Conservation (phyloP, 2,888 invertebrate genomes). For the Lithophane leautieri region DNA sequence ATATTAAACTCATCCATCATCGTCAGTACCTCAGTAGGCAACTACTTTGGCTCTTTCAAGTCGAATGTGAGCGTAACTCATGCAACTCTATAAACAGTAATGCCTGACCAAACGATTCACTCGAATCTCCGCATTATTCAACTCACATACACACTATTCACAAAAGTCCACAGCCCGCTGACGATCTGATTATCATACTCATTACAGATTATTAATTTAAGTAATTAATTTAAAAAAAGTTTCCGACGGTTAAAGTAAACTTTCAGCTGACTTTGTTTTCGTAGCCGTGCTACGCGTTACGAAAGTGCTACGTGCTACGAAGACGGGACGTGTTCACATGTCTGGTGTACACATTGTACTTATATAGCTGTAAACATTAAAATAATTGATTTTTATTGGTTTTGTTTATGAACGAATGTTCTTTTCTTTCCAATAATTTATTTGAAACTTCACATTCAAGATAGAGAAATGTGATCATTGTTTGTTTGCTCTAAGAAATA, state of each 20-base stretch:
- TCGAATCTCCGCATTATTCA: not conserved
- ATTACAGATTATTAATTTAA: not conserved
- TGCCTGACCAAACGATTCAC: not conserved
- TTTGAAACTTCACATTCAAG: conserved; percentile 26
- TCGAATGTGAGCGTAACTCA: not conserved
- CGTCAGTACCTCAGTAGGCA: conserved; percentile 6
- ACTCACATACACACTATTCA: not conserved
- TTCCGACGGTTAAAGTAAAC: not conserved
- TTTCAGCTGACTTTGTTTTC: not conserved
- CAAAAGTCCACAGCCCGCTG: not conserved
- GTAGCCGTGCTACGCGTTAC: conserved; percentile 59
- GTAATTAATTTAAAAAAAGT: not conserved
- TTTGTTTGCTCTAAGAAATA: conserved; percentile 49
- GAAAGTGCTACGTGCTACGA: conserved; percentile 65
- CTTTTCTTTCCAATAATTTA: conserved; percentile 39
- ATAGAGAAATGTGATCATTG: conserved; percentile 36
- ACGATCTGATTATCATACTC: conserved; percentile 9
- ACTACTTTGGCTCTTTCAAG: conserved; percentile 9
- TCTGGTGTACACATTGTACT: not conserved
- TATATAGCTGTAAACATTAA: not conserved
- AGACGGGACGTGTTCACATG: not conserved
- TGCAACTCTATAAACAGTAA: not conserved
- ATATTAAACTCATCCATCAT: conserved; percentile 45
- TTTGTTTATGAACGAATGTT: not conserved
- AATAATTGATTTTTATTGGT: not conserved